Percentiles rank a stretch among this genome's conserved stretches.
Conservation (phyloP, 2,797 vertebrate genomes). For the Pangasius djambal region DNA sequence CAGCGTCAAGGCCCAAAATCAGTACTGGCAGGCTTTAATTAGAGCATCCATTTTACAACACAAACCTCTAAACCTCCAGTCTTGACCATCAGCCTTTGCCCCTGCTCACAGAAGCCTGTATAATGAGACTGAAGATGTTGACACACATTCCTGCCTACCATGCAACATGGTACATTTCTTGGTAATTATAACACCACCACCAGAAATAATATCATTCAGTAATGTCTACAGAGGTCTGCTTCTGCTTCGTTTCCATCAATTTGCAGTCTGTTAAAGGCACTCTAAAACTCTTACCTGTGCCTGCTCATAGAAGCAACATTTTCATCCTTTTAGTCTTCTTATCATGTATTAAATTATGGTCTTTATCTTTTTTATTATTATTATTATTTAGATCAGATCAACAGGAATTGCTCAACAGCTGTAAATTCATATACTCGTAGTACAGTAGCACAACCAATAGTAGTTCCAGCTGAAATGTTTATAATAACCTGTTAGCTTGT, state of each 20-base stretch:
- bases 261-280: background rate
- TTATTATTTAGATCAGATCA: background rate
- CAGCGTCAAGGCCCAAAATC: constrained; percentile 58
- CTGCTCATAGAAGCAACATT: background rate
- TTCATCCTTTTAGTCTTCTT: background rate
- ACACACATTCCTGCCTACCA: constrained; percentile 49
- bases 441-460: background rate
- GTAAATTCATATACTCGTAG: background rate
- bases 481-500: background rate
- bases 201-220: background rate
- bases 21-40: constrained; percentile 64
- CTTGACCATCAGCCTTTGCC: constrained; percentile 50
- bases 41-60: constrained; percentile 57
- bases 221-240: background rate
- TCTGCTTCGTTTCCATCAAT: background rate
- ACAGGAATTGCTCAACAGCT: background rate
- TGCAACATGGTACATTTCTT: constrained; percentile 57
- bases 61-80: constrained; percentile 45
- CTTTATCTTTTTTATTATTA: background rate
- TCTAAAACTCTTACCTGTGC: background rate
- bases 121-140: constrained; percentile 32
- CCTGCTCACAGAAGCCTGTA: constrained; percentile 14
- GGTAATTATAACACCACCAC: constrained; percentile 71
- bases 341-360: background rate
- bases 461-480: background rate